Conservation (phyloP, 1,140 invertebrate species). For the Drosophila baimaii region DNA sequence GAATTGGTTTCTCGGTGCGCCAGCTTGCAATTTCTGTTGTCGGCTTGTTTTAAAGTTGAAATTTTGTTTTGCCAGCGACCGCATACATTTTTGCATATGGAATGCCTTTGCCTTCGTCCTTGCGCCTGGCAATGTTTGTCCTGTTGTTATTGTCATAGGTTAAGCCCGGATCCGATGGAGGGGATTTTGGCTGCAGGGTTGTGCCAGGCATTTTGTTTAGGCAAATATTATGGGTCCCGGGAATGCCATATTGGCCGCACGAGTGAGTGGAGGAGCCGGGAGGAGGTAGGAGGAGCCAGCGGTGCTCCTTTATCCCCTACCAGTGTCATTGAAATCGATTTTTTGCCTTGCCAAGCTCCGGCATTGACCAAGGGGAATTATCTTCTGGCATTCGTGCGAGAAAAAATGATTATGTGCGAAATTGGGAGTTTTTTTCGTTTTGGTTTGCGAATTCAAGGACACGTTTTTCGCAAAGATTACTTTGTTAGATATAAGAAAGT, state of each 20-base stretch:
- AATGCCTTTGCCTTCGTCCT: conserved; percentile 46
- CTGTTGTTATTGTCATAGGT: conserved; percentile 26
- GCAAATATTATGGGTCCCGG: conserved; percentile 55
- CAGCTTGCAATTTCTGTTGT: conserved; percentile 57
- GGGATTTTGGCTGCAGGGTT: conserved; percentile 18
- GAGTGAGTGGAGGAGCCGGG: conserved; percentile 9
- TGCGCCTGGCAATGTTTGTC: conserved; percentile 26
- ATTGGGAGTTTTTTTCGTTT: not conserved
- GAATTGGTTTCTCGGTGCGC: conserved; percentile 56
- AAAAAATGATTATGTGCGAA: conserved; percentile 21
- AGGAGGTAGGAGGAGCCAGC: conserved; percentile 10
- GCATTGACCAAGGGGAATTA: conserved; percentile 21
- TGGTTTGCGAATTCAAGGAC: not conserved
- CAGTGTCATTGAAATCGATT: conserved; percentile 27
- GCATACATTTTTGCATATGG: conserved; percentile 53
- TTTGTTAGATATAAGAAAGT: not conserved
- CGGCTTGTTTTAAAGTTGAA: conserved; percentile 56
- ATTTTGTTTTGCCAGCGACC: conserved; percentile 49
- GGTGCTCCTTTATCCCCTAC: not conserved
- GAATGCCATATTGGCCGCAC: conserved; percentile 42
- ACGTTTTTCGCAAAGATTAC: not conserved
- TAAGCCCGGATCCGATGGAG: conserved; percentile 11
- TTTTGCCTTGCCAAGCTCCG: conserved; percentile 16
- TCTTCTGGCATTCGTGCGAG: conserved; percentile 16
- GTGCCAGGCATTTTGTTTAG: conserved; percentile 49